Evolutionary conservation across 2,888 invertebrate species (phyloP), one percentile per base, ranked within the genome.

Genomic region (Pediacus dermestoides): DNA sequence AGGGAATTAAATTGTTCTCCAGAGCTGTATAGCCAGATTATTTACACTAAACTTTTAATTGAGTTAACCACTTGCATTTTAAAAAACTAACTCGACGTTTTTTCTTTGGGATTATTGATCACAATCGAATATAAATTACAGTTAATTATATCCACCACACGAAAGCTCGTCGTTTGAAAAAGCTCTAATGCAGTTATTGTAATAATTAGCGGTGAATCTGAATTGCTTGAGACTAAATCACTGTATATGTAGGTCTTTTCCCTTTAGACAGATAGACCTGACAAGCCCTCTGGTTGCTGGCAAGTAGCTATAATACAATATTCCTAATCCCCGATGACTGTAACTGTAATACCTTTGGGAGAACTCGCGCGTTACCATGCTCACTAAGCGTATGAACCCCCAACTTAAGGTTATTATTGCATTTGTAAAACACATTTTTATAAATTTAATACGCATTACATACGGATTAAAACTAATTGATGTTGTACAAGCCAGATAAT

Each of bases 381-480:
- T 59, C 58, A 60, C 58, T 51, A 58, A 58, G 55, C 62, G 60
- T 58, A 52, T 55, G 45, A 60, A 60, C 52, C 54, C 54, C 53
- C 55, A 44, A 52, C 52, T 49, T 60, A 51, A 56, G 52, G 53
- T 51, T 56, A 55, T 60, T 59, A 59, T 52, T 47, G 53, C 53
- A 55, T 60, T 52, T 53, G 53, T 43, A 50, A 40, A 45, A 52
- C 50, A 53, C 48, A 48, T 52, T 53, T 54, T 52, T 42, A 41
- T 39, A n/a, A n/a, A n/a, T n/a, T n/a, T n/a, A n/a, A n/a, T n/a
- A n/a, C n/a, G n/a, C n/a, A n/a, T n/a, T n/a, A n/a, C n/a, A n/a
- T n/a, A n/a, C n/a, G n/a, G n/a, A n/a, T n/a, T n/a, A n/a, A n/a
- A n/a, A n/a, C n/a, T n/a, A n/a, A n/a, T n/a, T n/a, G n/a, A n/a